Evolutionary conservation across 2,113 vertebrate genomes (phyloP), one percentile per base, ranked within the genome.

Genomic region (Centropristis striata): DNA sequence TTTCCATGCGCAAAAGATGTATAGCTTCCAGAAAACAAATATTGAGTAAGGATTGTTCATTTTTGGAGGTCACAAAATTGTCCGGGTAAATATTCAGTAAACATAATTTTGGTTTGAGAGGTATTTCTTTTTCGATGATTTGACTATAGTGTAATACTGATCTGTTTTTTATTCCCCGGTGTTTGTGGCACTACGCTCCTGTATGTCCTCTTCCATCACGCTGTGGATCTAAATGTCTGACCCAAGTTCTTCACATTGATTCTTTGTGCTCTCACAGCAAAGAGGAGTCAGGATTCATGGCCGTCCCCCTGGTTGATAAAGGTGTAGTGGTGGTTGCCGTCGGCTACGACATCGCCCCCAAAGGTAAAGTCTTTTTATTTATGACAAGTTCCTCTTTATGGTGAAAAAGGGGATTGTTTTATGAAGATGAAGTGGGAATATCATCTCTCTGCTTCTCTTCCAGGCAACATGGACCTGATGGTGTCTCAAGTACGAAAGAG

Each of bases 391-490:
- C 64, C 0, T 10, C 0, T 1, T 28, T 12, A 39, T 3, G 20
- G 4, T 25, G 25, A 8, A 36, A 28, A 14, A 42, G 10, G 0
- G 11, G 39, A 67, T n/a, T 36, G 49, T 69, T 82, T 70, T 15
- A 11, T 61, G 42, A 63, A 23, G 10, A 72, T 77, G 2, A 70
- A 37, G 2, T 36, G 53, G 6, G 49, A 63, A 68, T 76, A 61
- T 68, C 25, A 44, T 4, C 51, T 6, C 6, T 42, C 27, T 36
- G 4, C 14, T 12, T 83, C 15, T 20, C 28, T 58, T 16, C 50
- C 69, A 99, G 98, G 98, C 37, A 92, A 94, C 78, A 95, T 99
- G 95, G 97, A 98, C 11, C 8, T 89, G 81, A 99, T 99, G 95
- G 96, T 98, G n/a, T 95, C 93, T 46, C 98, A 99, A 87, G 96